phyloP scores from a whole-genome alignment of 1,140 invertebrate genomes.

The Brachionus plicatilis region DNA sequence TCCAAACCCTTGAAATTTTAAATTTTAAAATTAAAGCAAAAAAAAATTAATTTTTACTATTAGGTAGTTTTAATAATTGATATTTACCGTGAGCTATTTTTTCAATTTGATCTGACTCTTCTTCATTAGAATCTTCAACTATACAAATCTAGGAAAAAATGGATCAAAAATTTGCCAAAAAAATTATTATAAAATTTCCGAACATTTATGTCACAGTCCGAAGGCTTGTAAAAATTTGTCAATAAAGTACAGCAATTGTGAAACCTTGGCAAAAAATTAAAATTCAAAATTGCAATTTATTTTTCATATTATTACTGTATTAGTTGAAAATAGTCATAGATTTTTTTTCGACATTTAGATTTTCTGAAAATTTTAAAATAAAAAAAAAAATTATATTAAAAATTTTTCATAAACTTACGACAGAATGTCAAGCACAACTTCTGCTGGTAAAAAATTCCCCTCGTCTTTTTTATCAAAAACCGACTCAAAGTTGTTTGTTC shows the following conservation, averaged over 20 bases:
- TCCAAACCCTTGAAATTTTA: too few species aligned
- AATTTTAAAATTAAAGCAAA: too few species aligned
- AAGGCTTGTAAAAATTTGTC: conserved; percentile 2
- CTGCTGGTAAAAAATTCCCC: neutral
- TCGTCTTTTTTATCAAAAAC: neutral
- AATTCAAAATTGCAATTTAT: neutral
- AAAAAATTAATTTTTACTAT: too few species aligned
- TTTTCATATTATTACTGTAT: neutral
- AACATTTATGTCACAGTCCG: neutral
- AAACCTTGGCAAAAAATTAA: conserved; percentile 8
- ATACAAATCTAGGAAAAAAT: neutral
- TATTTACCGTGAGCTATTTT: neutral
- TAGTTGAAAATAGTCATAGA: conserved; percentile 21
- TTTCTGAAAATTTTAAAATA: neutral
- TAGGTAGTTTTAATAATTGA: neutral
- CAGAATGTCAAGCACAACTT: neutral
- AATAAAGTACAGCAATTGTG: conserved; percentile 20
- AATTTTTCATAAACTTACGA: neutral
- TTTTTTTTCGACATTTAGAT: neutral
- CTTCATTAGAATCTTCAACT: neutral
- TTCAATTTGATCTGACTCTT: neutral
- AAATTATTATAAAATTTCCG: too few species aligned
- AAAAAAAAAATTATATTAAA: neutral
- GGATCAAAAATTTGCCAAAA: too few species aligned
- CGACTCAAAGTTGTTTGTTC: neutral